Conservation (phyloP, 1,140 invertebrate species). For the Brachionus koreanus region DNA sequence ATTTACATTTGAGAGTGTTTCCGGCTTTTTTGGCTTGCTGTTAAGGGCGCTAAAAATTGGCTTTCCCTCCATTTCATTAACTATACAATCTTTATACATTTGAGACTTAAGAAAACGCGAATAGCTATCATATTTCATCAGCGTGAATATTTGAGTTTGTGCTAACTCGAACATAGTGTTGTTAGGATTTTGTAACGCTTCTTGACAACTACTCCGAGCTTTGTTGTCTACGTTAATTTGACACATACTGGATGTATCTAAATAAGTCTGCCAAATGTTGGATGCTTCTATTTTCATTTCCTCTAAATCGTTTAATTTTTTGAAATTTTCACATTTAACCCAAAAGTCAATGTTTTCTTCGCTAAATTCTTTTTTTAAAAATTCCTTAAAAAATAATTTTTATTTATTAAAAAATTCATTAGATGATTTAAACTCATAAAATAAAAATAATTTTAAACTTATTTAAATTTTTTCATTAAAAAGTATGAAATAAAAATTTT, state of each 20-base stretch:
- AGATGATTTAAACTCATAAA: too few species aligned
- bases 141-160: slow-evolving; percentile 88
- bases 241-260: slow-evolving; percentile 32
- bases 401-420: neutral
- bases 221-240: slow-evolving; percentile 47
- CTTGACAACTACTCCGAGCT: slow-evolving; percentile 61
- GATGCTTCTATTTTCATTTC: slow-evolving; percentile 49
- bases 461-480: too few species aligned
- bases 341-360: slow-evolving; percentile 95
- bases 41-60: slow-evolving; percentile 46
- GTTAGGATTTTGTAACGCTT: slow-evolving; percentile 10
- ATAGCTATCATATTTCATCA: slow-evolving; percentile 97
- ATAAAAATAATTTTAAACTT: too few species aligned
- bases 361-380: slow-evolving; percentile 90
- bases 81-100: slow-evolving; percentile 77
- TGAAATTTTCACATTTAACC: slow-evolving; percentile 83
- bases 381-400: slow-evolving; percentile 65
- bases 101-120: slow-evolving; percentile 85
- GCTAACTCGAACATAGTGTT: slow-evolving; percentile 59
- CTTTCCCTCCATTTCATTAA: slow-evolving; percentile 60
- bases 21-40: neutral
- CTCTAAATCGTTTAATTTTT: slow-evolving; percentile 56
- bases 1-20: neutral
- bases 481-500: too few species aligned
- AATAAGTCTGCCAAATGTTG: slow-evolving; percentile 38